phyloP scores from a whole-genome alignment of 2,113 vertebrate species.

The Paratilapia polleni region DNA sequence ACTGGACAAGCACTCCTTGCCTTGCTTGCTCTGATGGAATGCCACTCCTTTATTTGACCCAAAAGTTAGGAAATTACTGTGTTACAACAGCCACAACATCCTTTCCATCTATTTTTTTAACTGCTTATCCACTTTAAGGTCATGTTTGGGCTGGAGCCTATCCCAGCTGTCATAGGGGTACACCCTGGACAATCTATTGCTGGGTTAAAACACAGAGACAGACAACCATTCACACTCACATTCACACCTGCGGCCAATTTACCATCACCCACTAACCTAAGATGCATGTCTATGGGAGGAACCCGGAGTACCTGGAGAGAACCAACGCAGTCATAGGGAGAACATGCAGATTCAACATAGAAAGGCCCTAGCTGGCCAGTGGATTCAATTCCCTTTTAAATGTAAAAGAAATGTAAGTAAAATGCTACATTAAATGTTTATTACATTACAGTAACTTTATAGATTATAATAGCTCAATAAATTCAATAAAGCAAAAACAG shows the following conservation, averaged over 20 bases:
- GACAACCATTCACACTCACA: too few relatives aligned
- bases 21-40: not conserved
- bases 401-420: not conserved
- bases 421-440: not conserved
- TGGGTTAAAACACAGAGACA: too few relatives aligned
- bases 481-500: not conserved
- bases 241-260: not conserved
- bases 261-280: not conserved
- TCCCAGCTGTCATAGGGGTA: not conserved
- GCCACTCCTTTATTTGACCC: not conserved
- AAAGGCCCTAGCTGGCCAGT: too few relatives aligned
- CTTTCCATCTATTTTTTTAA: not conserved
- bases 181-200: not conserved
- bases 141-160: not conserved
- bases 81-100: not conserved
- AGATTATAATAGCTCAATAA: not conserved
- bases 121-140: not conserved
- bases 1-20: not conserved
- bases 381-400: not conserved
- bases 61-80: not conserved
- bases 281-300: not conserved
- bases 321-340: not conserved
- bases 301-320: not conserved
- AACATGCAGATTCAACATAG: not conserved
- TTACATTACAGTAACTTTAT: not conserved